A percentile compares a stretch with the other conserved stretches of the same genome.
Conservation (phyloP, 2,888 invertebrate species). For the Drosophila tanythrix region DNA sequence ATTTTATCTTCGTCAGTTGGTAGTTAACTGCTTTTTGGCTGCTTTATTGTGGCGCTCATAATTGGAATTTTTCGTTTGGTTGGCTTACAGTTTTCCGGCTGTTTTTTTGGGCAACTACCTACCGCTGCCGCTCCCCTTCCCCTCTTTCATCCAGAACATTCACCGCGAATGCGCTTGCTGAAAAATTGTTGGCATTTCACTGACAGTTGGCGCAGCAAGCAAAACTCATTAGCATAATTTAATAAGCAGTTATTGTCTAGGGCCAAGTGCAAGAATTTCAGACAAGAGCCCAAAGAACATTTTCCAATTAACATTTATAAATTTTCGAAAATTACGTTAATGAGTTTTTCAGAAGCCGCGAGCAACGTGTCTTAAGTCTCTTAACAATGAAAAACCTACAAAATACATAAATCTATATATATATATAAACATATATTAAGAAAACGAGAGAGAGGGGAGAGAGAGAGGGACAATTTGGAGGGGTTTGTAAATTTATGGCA, state of each 20-base stretch:
- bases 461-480: neutral
- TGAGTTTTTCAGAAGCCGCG: slow-evolving; percentile 67
- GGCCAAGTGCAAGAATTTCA: slow-evolving; percentile 36
- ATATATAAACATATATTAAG: slow-evolving; percentile 8
- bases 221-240: slow-evolving; percentile 80
- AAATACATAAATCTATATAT: slow-evolving; percentile 41
- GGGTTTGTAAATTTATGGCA: slow-evolving; percentile 64
- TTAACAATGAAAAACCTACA: slow-evolving; percentile 18
- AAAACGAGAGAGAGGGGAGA: neutral
- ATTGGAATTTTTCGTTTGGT: slow-evolving; percentile 67
- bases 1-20: slow-evolving; percentile 25
- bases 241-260: slow-evolving; percentile 75
- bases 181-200: slow-evolving; percentile 57
- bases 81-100: slow-evolving; percentile 35
- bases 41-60: slow-evolving; percentile 38
- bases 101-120: neutral
- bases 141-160: neutral
- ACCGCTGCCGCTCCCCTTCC: too few relatives aligned
- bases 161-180: neutral
- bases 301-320: slow-evolving; percentile 80
- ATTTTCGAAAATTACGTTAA: slow-evolving; percentile 78
- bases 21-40: slow-evolving; percentile 25
- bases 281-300: slow-evolving; percentile 46
- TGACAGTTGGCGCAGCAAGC: slow-evolving; percentile 58
- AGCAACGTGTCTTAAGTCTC: slow-evolving; percentile 61